A percentile compares a stretch with the other conserved stretches of the same genome.
Conservation (phyloP, 2,888 invertebrate genomes). For the Conchocele bisecta region DNA sequence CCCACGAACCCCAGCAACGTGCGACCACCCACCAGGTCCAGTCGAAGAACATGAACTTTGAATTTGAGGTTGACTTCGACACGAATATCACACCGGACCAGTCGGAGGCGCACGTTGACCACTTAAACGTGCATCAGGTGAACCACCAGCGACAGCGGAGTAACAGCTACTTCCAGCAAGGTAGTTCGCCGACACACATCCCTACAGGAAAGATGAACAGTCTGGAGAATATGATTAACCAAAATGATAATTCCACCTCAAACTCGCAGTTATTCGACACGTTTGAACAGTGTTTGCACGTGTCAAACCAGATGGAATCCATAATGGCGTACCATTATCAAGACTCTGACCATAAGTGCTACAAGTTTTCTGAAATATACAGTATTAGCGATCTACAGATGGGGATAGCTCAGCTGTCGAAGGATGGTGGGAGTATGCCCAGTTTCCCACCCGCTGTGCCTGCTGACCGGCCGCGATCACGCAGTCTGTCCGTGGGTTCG, state of each 20-base stretch:
- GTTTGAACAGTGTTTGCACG: constrained; percentile 74
- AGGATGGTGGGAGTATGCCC: too few species aligned
- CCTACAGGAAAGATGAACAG: constrained; percentile 14
- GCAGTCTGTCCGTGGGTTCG: constrained; percentile 13
- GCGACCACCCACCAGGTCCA: constrained; percentile 13
- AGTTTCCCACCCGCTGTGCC: too few species aligned
- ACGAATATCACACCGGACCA: background rate
- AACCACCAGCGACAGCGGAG: constrained; percentile 9
- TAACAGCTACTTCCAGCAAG: background rate
- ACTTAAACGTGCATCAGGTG: constrained; percentile 38
- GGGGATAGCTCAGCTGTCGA: too few species aligned
- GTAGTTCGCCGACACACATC: background rate
- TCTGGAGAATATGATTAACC: background rate
- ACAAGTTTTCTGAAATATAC: constrained; percentile 65
- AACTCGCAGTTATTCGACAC: constrained; percentile 67
- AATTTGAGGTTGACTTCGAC: constrained; percentile 74
- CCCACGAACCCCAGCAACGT: background rate
- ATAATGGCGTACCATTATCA: constrained; percentile 75
- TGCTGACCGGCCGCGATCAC: background rate
- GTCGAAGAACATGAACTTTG: constrained; percentile 80
- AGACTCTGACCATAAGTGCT: constrained; percentile 60
- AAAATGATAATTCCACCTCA: constrained; percentile 1
- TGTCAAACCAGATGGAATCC: constrained; percentile 76
- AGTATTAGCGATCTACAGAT: constrained; percentile 44
- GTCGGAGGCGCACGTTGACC: constrained; percentile 41